Conservation (phyloP, 2,113 vertebrate genomes). For the Hippoglossus stenolepis region DNA sequence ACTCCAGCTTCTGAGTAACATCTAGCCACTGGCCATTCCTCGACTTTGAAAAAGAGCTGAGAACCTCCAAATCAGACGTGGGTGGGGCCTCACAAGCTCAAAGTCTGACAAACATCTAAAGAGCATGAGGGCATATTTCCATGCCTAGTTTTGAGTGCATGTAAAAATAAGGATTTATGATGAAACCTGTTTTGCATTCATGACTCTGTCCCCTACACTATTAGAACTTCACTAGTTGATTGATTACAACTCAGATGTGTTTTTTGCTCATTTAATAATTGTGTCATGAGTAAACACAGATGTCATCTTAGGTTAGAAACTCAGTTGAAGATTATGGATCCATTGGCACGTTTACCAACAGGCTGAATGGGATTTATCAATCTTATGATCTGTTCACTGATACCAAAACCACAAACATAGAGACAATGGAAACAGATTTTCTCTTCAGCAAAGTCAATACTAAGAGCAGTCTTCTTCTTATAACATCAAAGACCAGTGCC, state of each 20-base stretch:
- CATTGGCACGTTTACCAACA: background rate
- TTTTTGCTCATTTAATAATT: slow-evolving; percentile 1
- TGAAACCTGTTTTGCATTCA: background rate
- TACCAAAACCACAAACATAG: slow-evolving; percentile 13
- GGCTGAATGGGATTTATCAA: background rate
- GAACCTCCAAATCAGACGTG: slow-evolving; percentile 1
- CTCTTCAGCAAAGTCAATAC: background rate
- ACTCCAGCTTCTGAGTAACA: slow-evolving; percentile 11
- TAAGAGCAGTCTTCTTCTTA: background rate
- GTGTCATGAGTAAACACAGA: background rate
- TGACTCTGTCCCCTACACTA: background rate
- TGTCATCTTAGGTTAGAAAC: background rate
- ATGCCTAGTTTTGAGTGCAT: background rate
- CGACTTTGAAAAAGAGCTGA: slow-evolving; percentile 2
- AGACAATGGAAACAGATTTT: slow-evolving; percentile 19
- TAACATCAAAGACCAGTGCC: background rate
- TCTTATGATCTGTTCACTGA: background rate
- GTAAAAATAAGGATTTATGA: slow-evolving; percentile 8
- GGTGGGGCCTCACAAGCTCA: slow-evolving; percentile 4
- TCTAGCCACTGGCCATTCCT: background rate
- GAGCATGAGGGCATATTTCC: slow-evolving; percentile 2
- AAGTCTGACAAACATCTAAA: background rate
- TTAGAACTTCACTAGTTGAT: background rate
- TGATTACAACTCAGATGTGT: background rate
- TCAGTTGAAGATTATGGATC: background rate